These are phyloP conservation scores for Sylvietta virens DNA, from an alignment of 2,113 vertebrate species.

Conservation along the genomic window DNA sequence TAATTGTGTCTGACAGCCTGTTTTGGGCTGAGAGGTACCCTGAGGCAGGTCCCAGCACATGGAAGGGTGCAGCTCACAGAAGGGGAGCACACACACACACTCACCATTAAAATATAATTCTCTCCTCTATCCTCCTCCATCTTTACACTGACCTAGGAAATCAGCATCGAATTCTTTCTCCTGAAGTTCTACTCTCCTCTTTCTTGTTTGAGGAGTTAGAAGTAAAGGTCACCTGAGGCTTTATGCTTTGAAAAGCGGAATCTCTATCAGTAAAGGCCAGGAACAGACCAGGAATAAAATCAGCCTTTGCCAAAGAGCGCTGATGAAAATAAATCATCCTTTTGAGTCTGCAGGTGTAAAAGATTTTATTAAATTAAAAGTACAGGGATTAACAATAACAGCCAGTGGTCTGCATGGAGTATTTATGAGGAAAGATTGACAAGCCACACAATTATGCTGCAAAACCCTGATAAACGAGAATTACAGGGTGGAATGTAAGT, in stretches of 20 bases:
- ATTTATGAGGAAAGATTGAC: not conserved
- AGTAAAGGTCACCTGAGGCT: not conserved
- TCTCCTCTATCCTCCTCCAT: not conserved
- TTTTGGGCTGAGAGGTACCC: not conserved
- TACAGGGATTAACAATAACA: not conserved
- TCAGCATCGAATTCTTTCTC: not conserved
- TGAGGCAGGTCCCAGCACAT: not conserved
- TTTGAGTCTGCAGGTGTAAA: not conserved
- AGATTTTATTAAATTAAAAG: slow-evolving; percentile 20
- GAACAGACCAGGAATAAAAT: not conserved
- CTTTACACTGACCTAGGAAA: not conserved
- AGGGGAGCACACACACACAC: not conserved
- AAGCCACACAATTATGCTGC: not conserved
- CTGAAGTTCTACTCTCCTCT: not conserved
- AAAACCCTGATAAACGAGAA: not conserved
- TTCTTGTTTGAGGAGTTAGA: not conserved
- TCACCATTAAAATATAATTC: not conserved
- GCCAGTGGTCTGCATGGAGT: not conserved
- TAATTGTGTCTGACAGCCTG: not conserved
- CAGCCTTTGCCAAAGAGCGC: not conserved
- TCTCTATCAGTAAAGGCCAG: not conserved
- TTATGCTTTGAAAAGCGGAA: not conserved
- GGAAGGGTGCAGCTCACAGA: not conserved
- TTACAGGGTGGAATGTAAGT: not conserved
- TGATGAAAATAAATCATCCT: not conserved